Evolutionary conservation across 2,797 vertebrate genomes (phyloP).

Genomic region (Arctocebus calabarensis): DNA sequence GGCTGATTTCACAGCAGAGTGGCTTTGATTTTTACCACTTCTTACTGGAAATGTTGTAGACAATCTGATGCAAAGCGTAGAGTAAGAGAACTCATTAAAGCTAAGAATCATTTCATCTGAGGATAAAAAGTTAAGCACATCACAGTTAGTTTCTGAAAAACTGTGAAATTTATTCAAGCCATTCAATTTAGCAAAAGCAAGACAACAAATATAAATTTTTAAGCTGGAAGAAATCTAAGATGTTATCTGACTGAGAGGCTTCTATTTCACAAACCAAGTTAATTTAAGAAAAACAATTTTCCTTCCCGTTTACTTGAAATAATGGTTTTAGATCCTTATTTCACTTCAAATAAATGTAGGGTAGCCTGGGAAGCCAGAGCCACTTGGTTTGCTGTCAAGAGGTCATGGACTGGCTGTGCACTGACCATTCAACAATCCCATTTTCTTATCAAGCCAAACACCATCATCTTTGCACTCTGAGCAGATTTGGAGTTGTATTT

Average conservation of each 20-base stretch:
- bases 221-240: slow-evolving; percentile 28
- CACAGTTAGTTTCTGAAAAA: slow-evolving; percentile 10
- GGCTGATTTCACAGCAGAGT: not conserved
- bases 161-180: slow-evolving; percentile 34
- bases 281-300: not conserved
- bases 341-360: not conserved
- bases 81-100: slow-evolving; percentile 13
- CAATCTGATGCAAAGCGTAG: not conserved
- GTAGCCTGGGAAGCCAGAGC: not conserved
- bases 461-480: not conserved
- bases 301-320: not conserved
- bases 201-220: not conserved
- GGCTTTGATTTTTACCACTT: not conserved
- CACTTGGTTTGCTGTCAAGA: not conserved
- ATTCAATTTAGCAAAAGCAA: not conserved
- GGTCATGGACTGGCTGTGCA: not conserved
- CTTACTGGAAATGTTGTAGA: not conserved
- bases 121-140: not conserved
- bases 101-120: not conserved
- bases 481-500: not conserved
- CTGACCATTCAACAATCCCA: not conserved
- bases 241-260: not conserved
- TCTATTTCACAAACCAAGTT: not conserved
- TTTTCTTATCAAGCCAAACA: slow-evolving; percentile 6
- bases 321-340: not conserved